Percentiles rank a stretch among this genome's conserved stretches.
Evolutionary conservation across 1,140 invertebrate genomes (phyloP).

Genomic region (Coptotermes formosanus): DNA sequence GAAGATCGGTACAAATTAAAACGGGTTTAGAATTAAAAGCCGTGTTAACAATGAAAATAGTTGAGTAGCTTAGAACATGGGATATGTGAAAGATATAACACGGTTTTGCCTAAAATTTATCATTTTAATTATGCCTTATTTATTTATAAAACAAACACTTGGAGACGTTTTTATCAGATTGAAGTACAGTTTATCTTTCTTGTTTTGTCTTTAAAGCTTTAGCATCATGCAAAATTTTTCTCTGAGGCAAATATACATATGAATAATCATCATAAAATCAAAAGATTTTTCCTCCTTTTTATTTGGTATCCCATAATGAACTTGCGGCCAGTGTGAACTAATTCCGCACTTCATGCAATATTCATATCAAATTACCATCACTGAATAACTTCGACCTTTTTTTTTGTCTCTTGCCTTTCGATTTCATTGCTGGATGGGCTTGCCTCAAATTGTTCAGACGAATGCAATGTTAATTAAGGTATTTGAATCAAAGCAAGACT

Average conservation of each 20-base stretch:
- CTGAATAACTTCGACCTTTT: not conserved
- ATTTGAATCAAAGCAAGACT: not conserved
- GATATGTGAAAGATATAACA: too few species aligned
- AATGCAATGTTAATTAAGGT: not conserved
- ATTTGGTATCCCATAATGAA: not conserved
- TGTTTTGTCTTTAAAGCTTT: not conserved
- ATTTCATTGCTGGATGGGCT: not conserved
- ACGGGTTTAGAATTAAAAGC: too few species aligned
- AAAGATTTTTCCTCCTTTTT: not conserved
- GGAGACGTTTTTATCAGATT: too few species aligned
- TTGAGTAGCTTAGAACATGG: too few species aligned
- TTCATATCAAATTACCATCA: not conserved
- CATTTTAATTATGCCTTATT: too few species aligned
- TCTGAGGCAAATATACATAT: not conserved
- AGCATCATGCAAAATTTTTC: not conserved
- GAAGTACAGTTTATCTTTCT: not conserved
- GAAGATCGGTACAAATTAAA: too few species aligned
- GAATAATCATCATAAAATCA: not conserved
- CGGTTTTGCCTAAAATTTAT: too few species aligned
- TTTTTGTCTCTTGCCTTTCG: not conserved
- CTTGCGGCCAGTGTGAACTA: not conserved
- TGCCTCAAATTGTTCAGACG: not conserved
- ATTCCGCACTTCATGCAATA: not conserved
- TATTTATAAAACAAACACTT: too few species aligned
- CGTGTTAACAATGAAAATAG: too few species aligned